A percentile compares a stretch with the other conserved stretches of the same genome.
Conservation (phyloP, 1,140 invertebrate species). For the Phymorhynchus buccinoides region DNA sequence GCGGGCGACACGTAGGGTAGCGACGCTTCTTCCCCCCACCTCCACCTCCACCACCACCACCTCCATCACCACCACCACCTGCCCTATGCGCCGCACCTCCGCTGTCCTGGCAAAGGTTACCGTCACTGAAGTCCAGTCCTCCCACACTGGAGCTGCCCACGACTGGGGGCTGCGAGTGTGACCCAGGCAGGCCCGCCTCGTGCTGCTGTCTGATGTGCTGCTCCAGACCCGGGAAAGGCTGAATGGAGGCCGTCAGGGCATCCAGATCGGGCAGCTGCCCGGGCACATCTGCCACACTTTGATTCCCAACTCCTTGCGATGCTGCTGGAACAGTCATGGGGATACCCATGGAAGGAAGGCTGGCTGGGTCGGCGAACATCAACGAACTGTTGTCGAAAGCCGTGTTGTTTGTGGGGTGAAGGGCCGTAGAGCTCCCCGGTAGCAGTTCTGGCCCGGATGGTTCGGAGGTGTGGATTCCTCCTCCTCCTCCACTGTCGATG, state of each 20-base stretch:
- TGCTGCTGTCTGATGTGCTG: background rate
- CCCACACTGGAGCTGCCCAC: background rate
- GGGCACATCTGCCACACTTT: background rate
- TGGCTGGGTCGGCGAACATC: background rate
- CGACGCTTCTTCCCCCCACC: constrained; percentile 48
- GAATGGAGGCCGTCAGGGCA: background rate
- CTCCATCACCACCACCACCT: constrained; percentile 35
- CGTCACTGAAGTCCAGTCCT: background rate
- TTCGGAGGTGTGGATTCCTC: background rate
- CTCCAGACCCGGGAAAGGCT: constrained; percentile 17
- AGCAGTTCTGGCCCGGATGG: background rate
- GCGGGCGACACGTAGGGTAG: constrained; percentile 67
- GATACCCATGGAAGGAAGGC: background rate
- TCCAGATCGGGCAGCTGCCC: background rate
- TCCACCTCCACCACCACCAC: constrained; percentile 26
- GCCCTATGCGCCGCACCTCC: too few relatives aligned
- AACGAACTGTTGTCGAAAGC: background rate
- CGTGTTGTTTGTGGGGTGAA: background rate
- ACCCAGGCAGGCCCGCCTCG: background rate
- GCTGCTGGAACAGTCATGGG: background rate
- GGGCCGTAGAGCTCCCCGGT: background rate
- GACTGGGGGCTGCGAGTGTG: background rate
- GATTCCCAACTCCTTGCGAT: background rate
- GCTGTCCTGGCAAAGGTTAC: background rate
- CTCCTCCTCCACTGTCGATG: too few relatives aligned